These are phyloP conservation scores for Archilochus colubris DNA, from an alignment of 2,113 vertebrate genomes.

Conservation along the genomic window DNA sequence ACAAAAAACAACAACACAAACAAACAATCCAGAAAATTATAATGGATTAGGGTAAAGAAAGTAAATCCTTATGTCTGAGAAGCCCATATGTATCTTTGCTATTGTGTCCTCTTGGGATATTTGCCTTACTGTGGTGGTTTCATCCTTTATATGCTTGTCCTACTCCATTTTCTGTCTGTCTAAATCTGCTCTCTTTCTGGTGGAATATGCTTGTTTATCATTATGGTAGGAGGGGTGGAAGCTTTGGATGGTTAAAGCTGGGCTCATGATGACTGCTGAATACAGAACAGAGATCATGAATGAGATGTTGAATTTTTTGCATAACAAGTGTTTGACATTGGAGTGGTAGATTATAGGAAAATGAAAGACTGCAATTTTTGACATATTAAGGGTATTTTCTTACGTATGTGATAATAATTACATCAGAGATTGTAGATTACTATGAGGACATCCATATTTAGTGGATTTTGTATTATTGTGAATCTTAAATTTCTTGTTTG, in stretches of 20 bases:
- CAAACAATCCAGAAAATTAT: no score
- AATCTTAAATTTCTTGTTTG: background rate
- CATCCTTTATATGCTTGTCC: accelerated
- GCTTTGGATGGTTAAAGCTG: background rate
- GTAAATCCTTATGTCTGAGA: background rate
- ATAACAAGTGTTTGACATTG: background rate
- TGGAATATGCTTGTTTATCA: background rate
- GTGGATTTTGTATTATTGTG: background rate
- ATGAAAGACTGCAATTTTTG: background rate
- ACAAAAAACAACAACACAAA: background rate
- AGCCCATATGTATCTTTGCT: background rate
- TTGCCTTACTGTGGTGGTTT: background rate
- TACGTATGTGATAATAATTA: background rate
- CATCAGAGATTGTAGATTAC: background rate
- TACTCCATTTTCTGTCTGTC: background rate
- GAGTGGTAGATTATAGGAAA: background rate
- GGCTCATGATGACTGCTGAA: accelerated
- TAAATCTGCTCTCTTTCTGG: background rate
- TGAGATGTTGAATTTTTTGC: background rate
- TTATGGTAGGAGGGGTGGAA: background rate
- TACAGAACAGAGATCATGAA: background rate
- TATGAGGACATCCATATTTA: background rate
- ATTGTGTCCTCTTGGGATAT: background rate
- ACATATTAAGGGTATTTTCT: background rate
- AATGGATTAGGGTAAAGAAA: background rate